phyloP scores from a whole-genome alignment of 2,797 vertebrate species.

The Sebastes hopkinsi region DNA sequence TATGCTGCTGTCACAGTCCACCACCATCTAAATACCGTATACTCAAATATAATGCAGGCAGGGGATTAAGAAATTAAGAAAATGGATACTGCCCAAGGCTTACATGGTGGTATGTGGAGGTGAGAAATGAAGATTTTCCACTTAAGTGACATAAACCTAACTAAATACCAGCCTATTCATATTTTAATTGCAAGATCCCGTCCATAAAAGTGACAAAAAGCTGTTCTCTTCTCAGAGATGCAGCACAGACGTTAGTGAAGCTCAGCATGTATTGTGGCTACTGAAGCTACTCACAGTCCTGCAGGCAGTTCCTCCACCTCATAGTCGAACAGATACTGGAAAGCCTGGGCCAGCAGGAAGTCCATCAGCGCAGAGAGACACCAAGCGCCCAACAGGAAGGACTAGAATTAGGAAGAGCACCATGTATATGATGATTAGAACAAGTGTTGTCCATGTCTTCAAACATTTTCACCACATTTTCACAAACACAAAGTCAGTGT shows the following conservation, averaged over 20 bases:
- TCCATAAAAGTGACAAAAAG: neutral
- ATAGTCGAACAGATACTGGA: slow-evolving; percentile 85
- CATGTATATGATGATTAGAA: neutral
- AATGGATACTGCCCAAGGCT: neutral
- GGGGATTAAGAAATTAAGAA: slow-evolving; percentile 12
- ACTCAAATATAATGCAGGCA: neutral
- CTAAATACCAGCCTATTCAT: neutral
- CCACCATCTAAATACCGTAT: neutral
- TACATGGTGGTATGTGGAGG: slow-evolving; percentile 1
- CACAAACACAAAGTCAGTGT: neutral
- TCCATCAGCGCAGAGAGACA: slow-evolving; percentile 90
- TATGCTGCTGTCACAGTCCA: slow-evolving; percentile 3
- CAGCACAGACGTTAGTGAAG: neutral
- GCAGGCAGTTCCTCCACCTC: slow-evolving; percentile 90
- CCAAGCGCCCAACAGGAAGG: slow-evolving; percentile 93
- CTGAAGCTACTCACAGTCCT: slow-evolving; percentile 90
- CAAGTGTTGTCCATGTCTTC: neutral
- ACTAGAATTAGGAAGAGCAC: slow-evolving; percentile 77
- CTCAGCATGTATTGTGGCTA: neutral
- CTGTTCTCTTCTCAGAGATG: neutral
- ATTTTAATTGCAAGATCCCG: neutral
- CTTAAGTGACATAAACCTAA: neutral
- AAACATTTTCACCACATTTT: neutral
- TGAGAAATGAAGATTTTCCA: slow-evolving; percentile 1
- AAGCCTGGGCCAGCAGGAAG: slow-evolving; percentile 85